Evolutionary conservation across 2,797 vertebrate species (phyloP).

Genomic region (Sebastes minor): DNA sequence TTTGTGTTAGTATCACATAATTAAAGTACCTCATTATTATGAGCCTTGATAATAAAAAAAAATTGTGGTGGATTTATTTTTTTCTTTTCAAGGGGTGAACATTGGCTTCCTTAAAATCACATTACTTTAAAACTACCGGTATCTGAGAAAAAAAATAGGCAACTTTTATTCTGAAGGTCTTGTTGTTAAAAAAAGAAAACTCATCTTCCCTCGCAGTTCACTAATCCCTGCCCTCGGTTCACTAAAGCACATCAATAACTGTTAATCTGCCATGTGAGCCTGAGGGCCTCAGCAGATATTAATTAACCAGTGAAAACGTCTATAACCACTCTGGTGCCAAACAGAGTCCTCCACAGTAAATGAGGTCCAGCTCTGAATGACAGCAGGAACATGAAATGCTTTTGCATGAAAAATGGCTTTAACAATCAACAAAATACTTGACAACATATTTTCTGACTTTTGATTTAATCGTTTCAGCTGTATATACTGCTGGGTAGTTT

Average conservation of each 20-base stretch:
- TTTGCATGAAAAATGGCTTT: too few relatives aligned
- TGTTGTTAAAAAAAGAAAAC: background rate
- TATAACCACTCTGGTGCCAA: background rate
- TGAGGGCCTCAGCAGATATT: background rate
- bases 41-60: background rate
- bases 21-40: background rate
- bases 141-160: background rate
- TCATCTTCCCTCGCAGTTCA: background rate
- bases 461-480: background rate
- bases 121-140: background rate
- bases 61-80: too few relatives aligned
- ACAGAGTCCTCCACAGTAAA: background rate
- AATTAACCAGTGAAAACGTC: slow-evolving; percentile 23
- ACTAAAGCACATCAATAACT: slow-evolving; percentile 1
- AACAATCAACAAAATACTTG: background rate
- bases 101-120: background rate
- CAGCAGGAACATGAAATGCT: background rate
- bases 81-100: background rate
- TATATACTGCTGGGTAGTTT: background rate
- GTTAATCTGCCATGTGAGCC: background rate
- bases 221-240: background rate
- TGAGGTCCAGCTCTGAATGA: background rate
- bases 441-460: background rate
- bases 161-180: background rate
- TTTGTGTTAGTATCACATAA: background rate